Base-by-base conservation (phyloP, 2,888 invertebrate species). In the Troglohyphantes excavatus region DNA sequence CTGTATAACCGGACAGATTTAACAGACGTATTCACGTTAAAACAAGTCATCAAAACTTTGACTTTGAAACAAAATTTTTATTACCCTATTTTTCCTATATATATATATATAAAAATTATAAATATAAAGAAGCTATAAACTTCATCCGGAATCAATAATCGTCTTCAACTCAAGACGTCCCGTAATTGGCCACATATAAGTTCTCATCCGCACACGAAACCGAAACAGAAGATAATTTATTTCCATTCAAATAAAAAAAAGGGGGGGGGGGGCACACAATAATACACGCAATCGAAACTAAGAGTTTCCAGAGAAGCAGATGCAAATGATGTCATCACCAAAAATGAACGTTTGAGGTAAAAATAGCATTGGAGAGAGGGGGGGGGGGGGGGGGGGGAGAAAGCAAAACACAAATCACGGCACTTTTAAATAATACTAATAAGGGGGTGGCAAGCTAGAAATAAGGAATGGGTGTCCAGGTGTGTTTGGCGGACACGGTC, bases 401-500 rank as follows among this genome's bases (percentile, higher is more conserved):
- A n/a, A 68, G 11, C 43, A 29, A 26, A 46, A 68, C 29, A 76
- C 33, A 67, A 68, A 68, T 70, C 73, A 68, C 39, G 27, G 19
- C n/a, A 5, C 39, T 73, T 23, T 72, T 75, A 68, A 68, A 83
- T 72, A 72, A 70, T 82, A 82, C 53, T 82, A 73, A 46, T 72
- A 13, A 53, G 53, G 53, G 53, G 53, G 53, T 53, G 53, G 53
- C 13, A 53, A 33, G 33, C 3, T 6, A 6, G 53, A n/a, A 78
- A 65, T n/a, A 59, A 72, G 67, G 79, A 61, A 70, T 70, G 23
- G 70, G 46, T 21, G 72, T 23, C 72, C 87, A 87, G 87, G 87
- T 87, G 87, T 79, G 21, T 87, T 81, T 23, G 23, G 39, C 27
- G 79, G 87, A 87, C 72, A 87, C 87, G 87, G 79, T 87, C 86